A percentile compares a stretch with the other conserved stretches of the same genome.
Evolutionary conservation across 2,888 invertebrate species (phyloP).

Genomic region (Serripes groenlandicus): DNA sequence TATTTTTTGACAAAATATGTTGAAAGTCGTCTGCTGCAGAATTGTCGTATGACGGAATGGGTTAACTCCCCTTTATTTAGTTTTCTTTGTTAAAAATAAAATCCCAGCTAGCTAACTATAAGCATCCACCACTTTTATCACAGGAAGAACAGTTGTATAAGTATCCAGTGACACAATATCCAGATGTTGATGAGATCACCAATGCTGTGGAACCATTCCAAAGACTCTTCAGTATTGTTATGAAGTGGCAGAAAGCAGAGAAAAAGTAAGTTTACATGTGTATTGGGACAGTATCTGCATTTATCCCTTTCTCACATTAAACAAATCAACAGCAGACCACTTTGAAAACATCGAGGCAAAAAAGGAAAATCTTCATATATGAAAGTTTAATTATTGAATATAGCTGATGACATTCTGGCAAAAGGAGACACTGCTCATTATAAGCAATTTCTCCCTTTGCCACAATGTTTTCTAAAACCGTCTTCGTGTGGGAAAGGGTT

Average conservation of each 20-base stretch:
- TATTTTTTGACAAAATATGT: no score
- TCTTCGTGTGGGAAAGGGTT: not conserved
- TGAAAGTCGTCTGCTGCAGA: no score
- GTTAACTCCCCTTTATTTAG: no score
- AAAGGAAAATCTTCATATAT: no score
- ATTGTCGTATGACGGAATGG: no score
- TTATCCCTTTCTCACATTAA: not conserved
- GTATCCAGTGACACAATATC: slow-evolving; percentile 92
- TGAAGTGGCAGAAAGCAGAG: slow-evolving; percentile 93
- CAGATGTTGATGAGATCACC: slow-evolving; percentile 92
- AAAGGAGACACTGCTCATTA: not conserved
- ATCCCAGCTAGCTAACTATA: no score
- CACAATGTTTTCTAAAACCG: not conserved
- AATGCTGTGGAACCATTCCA: slow-evolving; percentile 89
- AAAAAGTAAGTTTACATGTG: slow-evolving; percentile 87
- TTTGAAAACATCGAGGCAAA: no score
- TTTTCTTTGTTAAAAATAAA: no score
- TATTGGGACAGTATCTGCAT: not conserved
- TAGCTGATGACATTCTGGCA: not conserved
- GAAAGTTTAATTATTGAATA: no score
- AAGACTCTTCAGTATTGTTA: slow-evolving; percentile 88
- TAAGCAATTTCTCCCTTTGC: not conserved
- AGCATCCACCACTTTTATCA: not conserved
- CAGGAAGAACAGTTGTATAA: slow-evolving; percentile 94
- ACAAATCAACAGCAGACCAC: no score